Percentiles rank a stretch among this genome's conserved stretches.
Conservation (phyloP, 2,888 invertebrate genomes). For the Acronicta leporina region DNA sequence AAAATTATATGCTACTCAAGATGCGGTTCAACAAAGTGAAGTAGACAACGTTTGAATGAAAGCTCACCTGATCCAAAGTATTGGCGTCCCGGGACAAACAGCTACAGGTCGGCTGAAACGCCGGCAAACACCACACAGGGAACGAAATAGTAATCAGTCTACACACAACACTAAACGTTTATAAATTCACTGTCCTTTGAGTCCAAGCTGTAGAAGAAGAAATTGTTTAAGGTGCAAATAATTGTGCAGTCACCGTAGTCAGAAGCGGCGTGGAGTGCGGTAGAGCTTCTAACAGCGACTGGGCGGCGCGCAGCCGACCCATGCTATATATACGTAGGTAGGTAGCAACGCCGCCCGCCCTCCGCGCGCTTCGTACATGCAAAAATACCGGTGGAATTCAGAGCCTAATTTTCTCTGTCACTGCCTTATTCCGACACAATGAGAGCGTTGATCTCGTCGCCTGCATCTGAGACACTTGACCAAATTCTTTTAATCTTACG, state of each 20-base stretch:
- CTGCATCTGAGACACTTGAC: constrained; percentile 78
- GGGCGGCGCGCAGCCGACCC: constrained; percentile 77
- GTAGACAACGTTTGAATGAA: constrained; percentile 50
- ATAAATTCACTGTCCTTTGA: constrained; percentile 64
- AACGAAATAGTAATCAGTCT: constrained; percentile 55
- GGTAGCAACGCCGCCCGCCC: constrained; percentile 77
- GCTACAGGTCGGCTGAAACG: constrained; percentile 54
- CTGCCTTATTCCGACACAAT: constrained; percentile 83
- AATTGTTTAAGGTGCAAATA: constrained; percentile 40
- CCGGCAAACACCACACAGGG: constrained; percentile 59
- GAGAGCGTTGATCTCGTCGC: constrained; percentile 85
- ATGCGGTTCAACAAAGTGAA: constrained; percentile 21
- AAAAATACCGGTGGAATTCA: constrained; percentile 86
- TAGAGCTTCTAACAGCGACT: constrained; percentile 75
- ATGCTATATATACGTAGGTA: constrained; percentile 80
- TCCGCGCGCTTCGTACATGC: constrained; percentile 77
- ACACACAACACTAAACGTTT: constrained; percentile 67
- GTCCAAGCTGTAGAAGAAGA: constrained; percentile 48
- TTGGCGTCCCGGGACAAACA: constrained; percentile 48
- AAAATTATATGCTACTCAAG: constrained; percentile 11
- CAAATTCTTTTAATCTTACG: constrained; percentile 73
- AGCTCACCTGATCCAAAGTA: constrained; percentile 59
- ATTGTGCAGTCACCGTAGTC: constrained; percentile 35
- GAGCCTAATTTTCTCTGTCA: constrained; percentile 86
- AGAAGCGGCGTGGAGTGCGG: constrained; percentile 62